Percentiles rank a stretch among this genome's conserved stretches.
These are phyloP conservation scores for Picathartes gymnocephalus DNA, from an alignment of 2,113 vertebrate genomes.

Conservation along the genomic window DNA sequence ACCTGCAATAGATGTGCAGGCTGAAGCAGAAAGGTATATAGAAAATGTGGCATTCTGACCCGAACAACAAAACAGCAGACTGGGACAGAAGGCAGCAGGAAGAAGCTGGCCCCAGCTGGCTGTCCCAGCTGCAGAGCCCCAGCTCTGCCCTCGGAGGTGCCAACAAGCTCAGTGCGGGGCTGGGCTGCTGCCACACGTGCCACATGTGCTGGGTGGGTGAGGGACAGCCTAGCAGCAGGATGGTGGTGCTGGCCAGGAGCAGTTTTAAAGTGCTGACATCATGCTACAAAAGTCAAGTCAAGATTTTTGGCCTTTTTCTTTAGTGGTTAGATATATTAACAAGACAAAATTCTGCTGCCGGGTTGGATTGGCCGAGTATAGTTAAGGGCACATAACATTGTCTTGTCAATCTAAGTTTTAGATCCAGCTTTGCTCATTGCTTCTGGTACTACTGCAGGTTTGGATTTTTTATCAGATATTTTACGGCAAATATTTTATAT, in stretches of 20 bases:
- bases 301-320: not conserved
- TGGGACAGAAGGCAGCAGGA: not conserved
- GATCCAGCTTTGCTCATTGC: not conserved
- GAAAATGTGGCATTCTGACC: not conserved
- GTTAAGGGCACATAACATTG: fast-evolving
- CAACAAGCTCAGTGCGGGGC: fast-evolving
- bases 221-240: not conserved
- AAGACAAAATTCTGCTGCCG: not conserved
- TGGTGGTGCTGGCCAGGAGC: not conserved
- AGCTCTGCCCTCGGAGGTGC: fast-evolving
- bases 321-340: not conserved
- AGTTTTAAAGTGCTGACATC: not conserved
- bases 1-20: not conserved
- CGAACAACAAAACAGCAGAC: fast-evolving
- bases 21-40: not conserved
- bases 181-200: fast-evolving
- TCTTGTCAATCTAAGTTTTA: not conserved
- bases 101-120: not conserved
- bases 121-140: not conserved
- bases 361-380: not conserved
- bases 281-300: not conserved
- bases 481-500: not conserved
- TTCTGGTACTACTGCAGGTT: not conserved
- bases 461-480: not conserved
- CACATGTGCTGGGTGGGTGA: fast-evolving